Conservation (phyloP, 2,797 vertebrate species). For the Vireo griseus region DNA sequence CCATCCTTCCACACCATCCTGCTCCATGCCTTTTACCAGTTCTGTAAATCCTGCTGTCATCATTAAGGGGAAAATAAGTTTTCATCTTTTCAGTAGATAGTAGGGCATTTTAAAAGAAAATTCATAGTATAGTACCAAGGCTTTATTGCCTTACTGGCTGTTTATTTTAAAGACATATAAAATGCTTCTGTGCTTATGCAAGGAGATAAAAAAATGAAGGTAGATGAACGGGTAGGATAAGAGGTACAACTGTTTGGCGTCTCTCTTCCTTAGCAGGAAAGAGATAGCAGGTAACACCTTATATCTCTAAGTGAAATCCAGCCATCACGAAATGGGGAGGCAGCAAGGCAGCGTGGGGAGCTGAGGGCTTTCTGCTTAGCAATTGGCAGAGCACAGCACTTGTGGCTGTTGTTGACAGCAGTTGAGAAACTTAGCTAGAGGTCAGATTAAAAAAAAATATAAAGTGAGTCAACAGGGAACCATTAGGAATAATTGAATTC, state of each 20-base stretch:
- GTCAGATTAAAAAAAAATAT: not conserved
- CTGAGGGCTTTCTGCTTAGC: not conserved
- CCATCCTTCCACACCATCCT: not conserved
- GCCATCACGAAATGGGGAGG: not conserved
- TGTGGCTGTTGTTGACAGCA: not conserved
- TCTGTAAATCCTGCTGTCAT: not conserved
- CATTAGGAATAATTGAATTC: not conserved
- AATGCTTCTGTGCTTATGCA: not conserved
- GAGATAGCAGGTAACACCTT: not conserved
- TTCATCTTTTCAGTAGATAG: not conserved
- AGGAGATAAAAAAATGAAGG: not conserved
- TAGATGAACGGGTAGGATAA: not conserved
- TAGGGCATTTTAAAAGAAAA: not conserved
- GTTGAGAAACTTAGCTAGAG: not conserved
- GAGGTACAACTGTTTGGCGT: not conserved
- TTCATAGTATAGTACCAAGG: not conserved
- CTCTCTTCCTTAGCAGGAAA: not conserved
- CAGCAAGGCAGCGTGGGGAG: fast-evolving
- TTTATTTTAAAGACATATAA: not conserved
- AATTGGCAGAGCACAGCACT: not conserved
- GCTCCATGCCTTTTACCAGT: not conserved
- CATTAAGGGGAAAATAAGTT: not conserved
- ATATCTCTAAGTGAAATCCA: not conserved
- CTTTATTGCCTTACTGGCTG: not conserved
- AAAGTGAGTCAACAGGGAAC: not conserved